Percentiles rank a stretch among this genome's conserved stretches.
These are phyloP conservation scores for Lucilia sericata DNA, from an alignment of 1,140 invertebrate genomes.

Conservation along the genomic window DNA sequence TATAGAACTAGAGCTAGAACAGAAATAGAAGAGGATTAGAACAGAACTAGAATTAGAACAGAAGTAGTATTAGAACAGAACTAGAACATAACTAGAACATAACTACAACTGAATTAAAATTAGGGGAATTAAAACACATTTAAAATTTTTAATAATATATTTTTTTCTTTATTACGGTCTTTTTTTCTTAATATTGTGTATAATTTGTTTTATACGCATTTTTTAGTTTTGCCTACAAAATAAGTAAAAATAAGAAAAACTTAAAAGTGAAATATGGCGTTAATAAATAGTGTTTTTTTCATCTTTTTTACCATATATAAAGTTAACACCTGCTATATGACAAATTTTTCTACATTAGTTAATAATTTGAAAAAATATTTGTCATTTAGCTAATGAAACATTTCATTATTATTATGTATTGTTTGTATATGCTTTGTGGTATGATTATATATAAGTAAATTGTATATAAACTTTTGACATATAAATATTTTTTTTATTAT, in stretches of 20 bases:
- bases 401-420: background rate
- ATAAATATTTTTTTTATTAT: slow-evolving; percentile 13
- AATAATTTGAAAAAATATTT: no score
- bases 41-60: no score
- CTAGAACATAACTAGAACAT: no score
- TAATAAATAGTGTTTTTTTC: slow-evolving; percentile 5
- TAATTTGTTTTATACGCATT: background rate
- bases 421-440: background rate
- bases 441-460: slow-evolving; percentile 41
- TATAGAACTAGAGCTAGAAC: no score
- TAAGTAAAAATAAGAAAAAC: slow-evolving; percentile 11
- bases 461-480: slow-evolving; percentile 40
- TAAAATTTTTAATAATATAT: background rate
- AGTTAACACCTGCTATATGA: background rate
- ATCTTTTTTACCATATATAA: slow-evolving; percentile 27
- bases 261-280: slow-evolving; percentile 28
- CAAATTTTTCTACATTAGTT: no score
- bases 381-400: no score
- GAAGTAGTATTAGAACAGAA: no score
- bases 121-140: background rate
- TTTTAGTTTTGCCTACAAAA: slow-evolving; percentile 35
- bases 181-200: slow-evolving; percentile 28
- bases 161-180: slow-evolving; percentile 37
- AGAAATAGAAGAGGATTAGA: no score
- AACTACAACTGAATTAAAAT: no score